Conservation (phyloP, 2,888 invertebrate genomes). For the Charanyca ferruginea region DNA sequence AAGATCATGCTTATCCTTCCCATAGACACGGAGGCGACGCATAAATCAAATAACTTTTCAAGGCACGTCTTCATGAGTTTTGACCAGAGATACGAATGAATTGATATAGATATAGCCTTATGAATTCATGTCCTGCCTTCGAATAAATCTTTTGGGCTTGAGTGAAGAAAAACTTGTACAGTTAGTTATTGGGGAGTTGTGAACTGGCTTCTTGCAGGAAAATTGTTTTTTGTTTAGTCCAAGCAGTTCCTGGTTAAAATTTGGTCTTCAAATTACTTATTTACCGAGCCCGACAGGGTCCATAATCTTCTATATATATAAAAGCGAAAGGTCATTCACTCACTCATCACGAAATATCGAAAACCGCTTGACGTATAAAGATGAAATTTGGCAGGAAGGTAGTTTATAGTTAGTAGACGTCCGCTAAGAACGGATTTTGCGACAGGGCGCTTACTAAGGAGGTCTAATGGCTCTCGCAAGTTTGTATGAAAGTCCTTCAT, state of each 20-base stretch:
- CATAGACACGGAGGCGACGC: constrained; percentile 63
- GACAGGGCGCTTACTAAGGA: too few relatives aligned
- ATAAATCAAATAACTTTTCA: constrained; percentile 76
- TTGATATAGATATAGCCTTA: constrained; percentile 59
- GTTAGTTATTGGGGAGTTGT: constrained; percentile 43
- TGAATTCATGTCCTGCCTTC: constrained; percentile 50
- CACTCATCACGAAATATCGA: too few relatives aligned
- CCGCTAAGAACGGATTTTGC: too few relatives aligned
- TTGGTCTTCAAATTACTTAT: too few relatives aligned
- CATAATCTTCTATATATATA: too few relatives aligned
- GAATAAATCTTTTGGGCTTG: constrained; percentile 51
- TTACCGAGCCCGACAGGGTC: too few relatives aligned
- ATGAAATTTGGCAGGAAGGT: too few relatives aligned
- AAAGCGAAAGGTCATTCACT: too few relatives aligned
- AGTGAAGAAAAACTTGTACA: constrained; percentile 32
- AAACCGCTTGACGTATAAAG: too few relatives aligned
- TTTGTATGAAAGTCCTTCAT: too few relatives aligned
- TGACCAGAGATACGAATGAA: constrained; percentile 60
- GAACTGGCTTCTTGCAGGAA: constrained; percentile 8
- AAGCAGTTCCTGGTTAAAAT: not conserved
- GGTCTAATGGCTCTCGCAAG: too few relatives aligned
- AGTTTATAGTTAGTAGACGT: too few relatives aligned
- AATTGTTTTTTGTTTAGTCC: not conserved
- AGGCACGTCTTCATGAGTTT: constrained; percentile 64
- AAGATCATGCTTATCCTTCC: constrained; percentile 56